Evolutionary conservation across 2,797 vertebrate genomes (phyloP), one percentile per base, ranked within the genome.

Genomic region (Acrossocheilus fasciatus): DNA sequence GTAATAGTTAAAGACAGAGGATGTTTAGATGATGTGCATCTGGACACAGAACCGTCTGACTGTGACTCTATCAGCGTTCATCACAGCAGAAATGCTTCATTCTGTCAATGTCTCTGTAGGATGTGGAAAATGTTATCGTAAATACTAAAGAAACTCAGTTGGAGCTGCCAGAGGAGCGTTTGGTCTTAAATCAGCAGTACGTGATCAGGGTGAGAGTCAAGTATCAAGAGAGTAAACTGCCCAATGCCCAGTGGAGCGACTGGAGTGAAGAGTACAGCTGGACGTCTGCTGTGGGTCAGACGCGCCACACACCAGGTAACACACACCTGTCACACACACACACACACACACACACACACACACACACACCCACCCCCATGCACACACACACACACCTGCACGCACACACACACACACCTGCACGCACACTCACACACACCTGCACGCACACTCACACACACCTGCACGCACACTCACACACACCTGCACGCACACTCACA

Each of bases 181-280:
- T 84, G 54, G 0, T 11, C 1, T 66, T 66, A 14, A 20, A 39
- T 12, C 26, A 76, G 18, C 12, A 4, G 26, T 91, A 93, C 4
- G 75, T 92, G 64, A 86, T 86, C 0, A 92, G 91, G 0, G 6
- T 84, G 41, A 89, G 92, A 54, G 85, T 89, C 3, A 12, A 4
- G 0, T 0, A 0, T 0, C 0, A 4, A n/a, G 0, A 26, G 57
- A 0, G 0, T 0, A 3, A 3, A 3, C 0, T 0, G 0, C 0
- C 1, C 0, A 0, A 0, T 75, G 88, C 4, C 11, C 1, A 2
- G n/a, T 95, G 93, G 93, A 93, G 93, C 17, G 90, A 92, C 34
- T 95, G 94, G 94, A 86, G 94, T 84, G 80, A 84, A 20, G 72
- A 84, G 15, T 66, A 76, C 57, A 36, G 2, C 17, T 84, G 82